Evolutionary conservation across 2,113 vertebrate species (phyloP), one percentile per base, ranked within the genome.

Genomic region (Crotophaga sulcirostris): DNA sequence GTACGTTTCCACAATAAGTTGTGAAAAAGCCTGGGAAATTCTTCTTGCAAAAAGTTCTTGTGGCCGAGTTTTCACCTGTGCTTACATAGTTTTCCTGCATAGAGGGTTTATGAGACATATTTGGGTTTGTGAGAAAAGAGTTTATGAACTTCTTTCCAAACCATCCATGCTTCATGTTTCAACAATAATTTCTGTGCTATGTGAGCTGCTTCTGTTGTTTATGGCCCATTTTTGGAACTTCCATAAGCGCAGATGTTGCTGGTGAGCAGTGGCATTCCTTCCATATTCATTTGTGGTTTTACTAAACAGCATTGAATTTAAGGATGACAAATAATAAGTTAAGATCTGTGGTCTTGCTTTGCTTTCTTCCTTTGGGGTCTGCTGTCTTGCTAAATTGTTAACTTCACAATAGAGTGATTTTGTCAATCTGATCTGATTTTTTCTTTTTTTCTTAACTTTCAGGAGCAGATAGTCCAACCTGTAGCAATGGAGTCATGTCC

Each of bases 401-500:
- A 70, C 69, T 66, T 87, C 49, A 55, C 8, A 8, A 8, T n/a
- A 84, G 72, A 67, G 59, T 23, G 18, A 25, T 49, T 15, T 25
- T 55, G 76, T 84, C 76, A 62, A 40, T 64, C 44, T 80, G 21
- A 11, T 85, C 66, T 85, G 56, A 93, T 87, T 97, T 89, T 93
- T 70, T 44, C 56, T 8, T 87, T 34, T 93, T 42, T 81, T 85
- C 76, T 91, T 75, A 79, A 49, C 93, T 98, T 98, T 76, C 96
- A 99, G 99, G 99, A 97, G 98, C 98, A 94, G 99, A 99, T 93
- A 99, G 99, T 97, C 99, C 99, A 72, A 99, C 98, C 94, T 99
- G 99, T 98, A 99, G 99, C 98, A 99, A 99, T 18, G 99, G 99
- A 58, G 97, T 99, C 59, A 97, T 98, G 25, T 98, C 98, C 67